Conservation (phyloP, 2,888 invertebrate species). For the Lasioglossum figueresi region DNA sequence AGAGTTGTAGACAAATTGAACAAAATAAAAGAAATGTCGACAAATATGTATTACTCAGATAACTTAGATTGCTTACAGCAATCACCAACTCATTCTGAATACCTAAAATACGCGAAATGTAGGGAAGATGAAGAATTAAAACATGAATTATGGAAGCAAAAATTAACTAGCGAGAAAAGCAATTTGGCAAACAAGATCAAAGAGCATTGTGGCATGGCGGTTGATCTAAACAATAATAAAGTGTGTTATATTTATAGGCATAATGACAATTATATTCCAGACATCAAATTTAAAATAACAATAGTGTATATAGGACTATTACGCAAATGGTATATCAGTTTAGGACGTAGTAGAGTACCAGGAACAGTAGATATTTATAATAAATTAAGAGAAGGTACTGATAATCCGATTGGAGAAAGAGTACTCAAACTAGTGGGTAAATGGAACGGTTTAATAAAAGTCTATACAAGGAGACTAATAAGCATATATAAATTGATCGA, state of each 20-base stretch:
- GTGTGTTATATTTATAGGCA: slow-evolving; percentile 51
- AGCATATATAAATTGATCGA: slow-evolving; percentile 34
- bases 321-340: slow-evolving; percentile 62
- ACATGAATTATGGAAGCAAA: slow-evolving; percentile 44
- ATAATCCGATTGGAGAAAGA: slow-evolving; percentile 29
- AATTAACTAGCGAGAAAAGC: background rate
- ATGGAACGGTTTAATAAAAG: slow-evolving; percentile 31
- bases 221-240: slow-evolving; percentile 12
- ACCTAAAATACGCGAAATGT: background rate
- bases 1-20: background rate
- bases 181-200: slow-evolving; percentile 13
- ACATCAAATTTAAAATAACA: slow-evolving; percentile 52
- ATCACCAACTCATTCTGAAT: slow-evolving; percentile 30
- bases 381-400: slow-evolving; percentile 4
- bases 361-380: slow-evolving; percentile 20
- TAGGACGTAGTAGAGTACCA: slow-evolving; percentile 50
- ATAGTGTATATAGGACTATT: slow-evolving; percentile 38
- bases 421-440: slow-evolving; percentile 24
- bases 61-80: slow-evolving; percentile 17
- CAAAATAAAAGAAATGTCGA: background rate
- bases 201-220: slow-evolving; percentile 47
- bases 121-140: slow-evolving; percentile 27
- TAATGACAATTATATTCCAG: background rate
- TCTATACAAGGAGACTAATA: slow-evolving; percentile 31
- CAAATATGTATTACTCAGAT: slow-evolving; percentile 45